These are phyloP conservation scores for Pseudococcus viburni DNA, from an alignment of 2,888 invertebrate genomes.

Conservation along the genomic window DNA sequence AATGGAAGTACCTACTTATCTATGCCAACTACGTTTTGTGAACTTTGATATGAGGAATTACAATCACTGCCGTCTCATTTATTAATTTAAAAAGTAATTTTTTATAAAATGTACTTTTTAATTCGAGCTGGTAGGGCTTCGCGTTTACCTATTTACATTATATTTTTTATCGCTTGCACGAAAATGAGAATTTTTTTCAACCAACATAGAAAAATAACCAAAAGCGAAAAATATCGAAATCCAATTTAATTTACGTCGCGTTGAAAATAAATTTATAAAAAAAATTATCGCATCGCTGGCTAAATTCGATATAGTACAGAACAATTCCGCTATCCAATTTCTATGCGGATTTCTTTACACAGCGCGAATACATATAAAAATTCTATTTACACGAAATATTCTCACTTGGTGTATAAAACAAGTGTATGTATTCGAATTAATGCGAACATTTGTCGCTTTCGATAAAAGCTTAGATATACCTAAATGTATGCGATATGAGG, in stretches of 20 bases:
- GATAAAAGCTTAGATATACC: slow-evolving; percentile 12
- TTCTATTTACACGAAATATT: slow-evolving; percentile 31
- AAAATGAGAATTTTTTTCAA: no score
- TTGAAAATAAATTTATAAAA: neutral
- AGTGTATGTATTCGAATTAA: neutral
- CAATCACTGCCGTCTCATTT: neutral
- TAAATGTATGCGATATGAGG: slow-evolving; percentile 33
- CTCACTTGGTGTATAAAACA: slow-evolving; percentile 17
- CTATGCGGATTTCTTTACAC: neutral
- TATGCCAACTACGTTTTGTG: neutral
- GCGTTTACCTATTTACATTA: no score
- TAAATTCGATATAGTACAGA: neutral
- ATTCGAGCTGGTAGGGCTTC: no score
- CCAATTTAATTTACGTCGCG: neutral
- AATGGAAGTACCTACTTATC: neutral
- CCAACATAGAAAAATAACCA: no score
- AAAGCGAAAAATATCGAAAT: neutral
- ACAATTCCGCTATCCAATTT: neutral
- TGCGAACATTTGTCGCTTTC: slow-evolving; percentile 22
- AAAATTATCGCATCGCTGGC: neutral
- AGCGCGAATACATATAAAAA: slow-evolving; percentile 23
- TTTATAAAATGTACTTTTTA: no score
- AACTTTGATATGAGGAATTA: neutral
- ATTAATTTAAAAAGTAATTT: no score
- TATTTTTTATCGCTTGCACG: no score